Evolutionary conservation across 92 coral and sea anemone species (phyloP).

Genomic region (Paramuricea clavata): DNA sequence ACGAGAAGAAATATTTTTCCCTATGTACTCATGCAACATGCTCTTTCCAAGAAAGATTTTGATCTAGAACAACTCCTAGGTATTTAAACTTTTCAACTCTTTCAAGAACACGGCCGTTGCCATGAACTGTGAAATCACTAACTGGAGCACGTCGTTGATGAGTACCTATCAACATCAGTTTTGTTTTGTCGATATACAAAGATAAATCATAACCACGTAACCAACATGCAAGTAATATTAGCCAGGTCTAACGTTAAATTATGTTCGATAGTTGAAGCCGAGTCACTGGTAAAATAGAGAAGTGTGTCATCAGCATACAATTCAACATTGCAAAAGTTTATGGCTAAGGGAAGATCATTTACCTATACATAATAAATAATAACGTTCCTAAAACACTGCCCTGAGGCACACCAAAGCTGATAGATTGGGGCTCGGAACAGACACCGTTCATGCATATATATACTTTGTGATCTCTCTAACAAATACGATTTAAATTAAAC

Average conservation of each 20-base stretch:
- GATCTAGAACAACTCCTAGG: slow-evolving; percentile 38
- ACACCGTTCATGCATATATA: background rate
- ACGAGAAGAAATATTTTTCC: slow-evolving; percentile 20
- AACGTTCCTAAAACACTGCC: slow-evolving; percentile 10
- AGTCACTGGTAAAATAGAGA: too few species aligned
- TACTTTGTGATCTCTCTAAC: slow-evolving; percentile 49
- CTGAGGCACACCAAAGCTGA: slow-evolving; percentile 46
- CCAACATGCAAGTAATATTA: slow-evolving; percentile 21
- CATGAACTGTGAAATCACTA: slow-evolving; percentile 19
- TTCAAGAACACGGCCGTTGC: background rate
- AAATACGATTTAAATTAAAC: slow-evolving; percentile 56
- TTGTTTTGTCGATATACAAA: slow-evolving; percentile 20
- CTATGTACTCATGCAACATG: slow-evolving; percentile 13
- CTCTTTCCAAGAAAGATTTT: slow-evolving; percentile 35
- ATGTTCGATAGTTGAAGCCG: too few species aligned
- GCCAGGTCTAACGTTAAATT: slow-evolving; percentile 26
- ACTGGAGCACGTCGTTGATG: slow-evolving; percentile 28
- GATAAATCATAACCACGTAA: background rate
- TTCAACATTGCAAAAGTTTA: slow-evolving; percentile 38
- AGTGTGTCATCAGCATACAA: slow-evolving; percentile 46
- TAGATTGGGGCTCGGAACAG: slow-evolving; percentile 51
- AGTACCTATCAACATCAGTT: slow-evolving; percentile 54
- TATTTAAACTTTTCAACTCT: slow-evolving; percentile 34
- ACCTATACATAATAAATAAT: too few species aligned
- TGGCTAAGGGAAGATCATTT: too few species aligned